Base-by-base conservation (phyloP, 2,113 vertebrate genomes). In the Epinephelus cyanopodus region DNA sequence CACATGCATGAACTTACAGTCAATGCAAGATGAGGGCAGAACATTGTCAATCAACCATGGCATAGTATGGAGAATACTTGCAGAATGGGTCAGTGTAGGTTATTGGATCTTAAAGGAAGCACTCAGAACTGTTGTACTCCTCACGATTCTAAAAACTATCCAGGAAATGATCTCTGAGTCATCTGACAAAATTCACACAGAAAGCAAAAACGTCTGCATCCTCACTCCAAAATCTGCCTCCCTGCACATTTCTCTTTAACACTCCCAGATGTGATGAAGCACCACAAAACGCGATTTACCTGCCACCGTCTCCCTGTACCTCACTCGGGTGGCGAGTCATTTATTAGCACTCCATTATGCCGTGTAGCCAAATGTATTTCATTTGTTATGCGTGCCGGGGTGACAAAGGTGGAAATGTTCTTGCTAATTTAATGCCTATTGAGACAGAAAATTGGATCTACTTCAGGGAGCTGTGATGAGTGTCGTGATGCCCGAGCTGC, bases 401-500 rank as follows among this genome's bases (percentile, higher is more conserved):
- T 90, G 92, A 94, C 90, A 66, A 83, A 83, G 83, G 86, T 90
- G 83, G 89, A 90, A 91, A 93, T 92, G 92, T 94, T 93, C 92
- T 89, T 92, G 91, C 94, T 95, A 95, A 95, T 95, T 95, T 94
- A 95, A 94, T 92, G 90, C 92, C 92, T 92, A 92, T 93, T 95
- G 93, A 95, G 95, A 94, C 92, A 93, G 93, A 95, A 95, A 94
- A 94, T 95, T 94, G 92, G 93, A 94, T 94, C 89, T 91, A 87
- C 92, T 94, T 90, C 89, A 90, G 89, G 91, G 91, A 92, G 89
- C 79, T 6, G 58, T 25, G 91, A 89, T 88, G 82, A 93, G 92
- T 75, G 86, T 89, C 62, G 75, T 73, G 85, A 85, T 83, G 85
- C 86, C 82, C 47, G 72, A 78, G 89, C 86, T 89, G 83, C 87